Percentiles rank a stretch among this genome's conserved stretches.
Evolutionary conservation across 2,113 vertebrate species (phyloP).

Genomic region (Jacana jacana): DNA sequence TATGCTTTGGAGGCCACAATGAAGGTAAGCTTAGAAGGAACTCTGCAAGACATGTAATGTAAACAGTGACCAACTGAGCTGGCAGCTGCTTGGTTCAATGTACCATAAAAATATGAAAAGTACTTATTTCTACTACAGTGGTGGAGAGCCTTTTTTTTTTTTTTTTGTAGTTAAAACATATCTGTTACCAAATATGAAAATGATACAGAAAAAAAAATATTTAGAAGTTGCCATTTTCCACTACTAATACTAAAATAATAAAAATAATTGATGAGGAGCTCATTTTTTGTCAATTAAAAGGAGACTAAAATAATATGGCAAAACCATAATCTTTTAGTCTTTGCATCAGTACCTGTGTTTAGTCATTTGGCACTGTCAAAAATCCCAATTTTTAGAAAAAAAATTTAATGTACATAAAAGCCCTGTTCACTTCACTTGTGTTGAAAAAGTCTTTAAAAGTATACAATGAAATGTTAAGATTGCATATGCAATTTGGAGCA

Average conservation of each 20-base stretch:
- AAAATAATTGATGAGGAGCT: not conserved
- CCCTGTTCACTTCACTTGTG: not conserved
- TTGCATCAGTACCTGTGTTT: not conserved
- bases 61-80: not conserved
- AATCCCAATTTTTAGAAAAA: not conserved
- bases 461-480: not conserved
- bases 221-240: not conserved
- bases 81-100: not conserved
- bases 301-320: not conserved
- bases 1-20: conserved; percentile 86
- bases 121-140: not conserved
- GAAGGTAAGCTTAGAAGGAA: conserved; percentile 75
- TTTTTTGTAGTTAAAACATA: not conserved
- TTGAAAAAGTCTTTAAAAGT: not conserved
- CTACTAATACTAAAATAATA: not conserved
- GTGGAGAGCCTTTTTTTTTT: not conserved
- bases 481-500: not conserved
- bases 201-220: not conserved
- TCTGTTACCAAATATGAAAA: not conserved
- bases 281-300: not conserved
- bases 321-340: not conserved
- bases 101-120: not conserved
- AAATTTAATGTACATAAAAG: not conserved
- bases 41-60: not conserved
- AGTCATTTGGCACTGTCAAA: not conserved